These are phyloP conservation scores for Circaetus cinerascens DNA, from an alignment of 2,113 vertebrate species.

Conservation along the genomic window DNA sequence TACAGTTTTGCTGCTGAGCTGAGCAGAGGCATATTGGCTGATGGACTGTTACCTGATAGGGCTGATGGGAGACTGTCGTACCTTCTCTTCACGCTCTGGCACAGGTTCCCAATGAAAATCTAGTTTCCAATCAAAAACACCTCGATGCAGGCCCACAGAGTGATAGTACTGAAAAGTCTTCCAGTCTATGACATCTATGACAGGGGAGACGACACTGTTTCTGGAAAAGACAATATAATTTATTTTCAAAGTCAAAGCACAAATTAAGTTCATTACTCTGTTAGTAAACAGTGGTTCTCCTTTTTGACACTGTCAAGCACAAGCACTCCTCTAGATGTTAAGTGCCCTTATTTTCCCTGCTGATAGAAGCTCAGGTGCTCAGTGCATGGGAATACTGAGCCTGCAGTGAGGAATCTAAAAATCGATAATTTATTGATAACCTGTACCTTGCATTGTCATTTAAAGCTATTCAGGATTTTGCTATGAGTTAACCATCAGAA, in stretches of 20 bases:
- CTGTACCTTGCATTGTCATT: not conserved
- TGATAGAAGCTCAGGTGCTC: not conserved
- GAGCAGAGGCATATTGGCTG: not conserved
- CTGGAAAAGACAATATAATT: constrained; percentile 63
- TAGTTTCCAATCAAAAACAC: constrained; percentile 87
- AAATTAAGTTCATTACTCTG: not conserved
- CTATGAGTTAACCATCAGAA: not conserved
- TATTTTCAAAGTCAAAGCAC: not conserved
- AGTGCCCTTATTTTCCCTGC: not conserved
- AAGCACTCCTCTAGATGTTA: not conserved
- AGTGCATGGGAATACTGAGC: not conserved
- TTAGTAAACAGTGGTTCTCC: not conserved
- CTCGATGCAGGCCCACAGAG: constrained; percentile 74
- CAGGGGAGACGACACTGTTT: constrained; percentile 83
- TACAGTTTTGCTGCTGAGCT: not conserved
- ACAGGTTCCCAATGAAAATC: constrained; percentile 85
- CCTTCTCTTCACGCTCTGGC: constrained; percentile 66
- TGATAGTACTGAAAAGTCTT: constrained; percentile 84
- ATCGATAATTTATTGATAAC: not conserved
- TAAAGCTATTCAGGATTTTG: not conserved
- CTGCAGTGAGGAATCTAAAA: not conserved
- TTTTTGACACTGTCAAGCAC: not conserved
- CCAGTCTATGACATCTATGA: constrained; percentile 86
- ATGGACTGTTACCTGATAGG: constrained; percentile 79
- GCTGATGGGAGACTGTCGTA: constrained; percentile 72